Percentiles rank a stretch among this genome's conserved stretches.
phyloP scores from a whole-genome alignment of 2,113 vertebrate genomes.

The Platysteira castanea region DNA sequence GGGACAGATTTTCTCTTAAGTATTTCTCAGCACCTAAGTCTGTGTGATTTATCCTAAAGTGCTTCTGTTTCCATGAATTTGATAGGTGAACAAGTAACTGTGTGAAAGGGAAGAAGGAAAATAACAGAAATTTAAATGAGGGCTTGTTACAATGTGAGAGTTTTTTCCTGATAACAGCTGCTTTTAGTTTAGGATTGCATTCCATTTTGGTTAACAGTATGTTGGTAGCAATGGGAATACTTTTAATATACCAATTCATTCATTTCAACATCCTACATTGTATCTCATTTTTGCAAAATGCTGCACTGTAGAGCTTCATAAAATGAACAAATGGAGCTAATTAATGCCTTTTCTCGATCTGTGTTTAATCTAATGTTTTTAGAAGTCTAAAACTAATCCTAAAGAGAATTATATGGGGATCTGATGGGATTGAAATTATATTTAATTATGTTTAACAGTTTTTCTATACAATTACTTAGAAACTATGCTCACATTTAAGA shows the following conservation, averaged over 20 bases:
- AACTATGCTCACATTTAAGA: not conserved
- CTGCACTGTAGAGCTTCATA: not conserved
- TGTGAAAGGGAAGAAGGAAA: not conserved
- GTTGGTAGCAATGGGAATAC: not conserved
- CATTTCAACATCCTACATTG: not conserved
- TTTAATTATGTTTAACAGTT: not conserved
- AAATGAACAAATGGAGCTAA: not conserved
- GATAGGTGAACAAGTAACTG: not conserved
- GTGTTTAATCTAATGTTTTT: not conserved
- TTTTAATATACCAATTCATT: not conserved
- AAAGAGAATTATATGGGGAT: not conserved
- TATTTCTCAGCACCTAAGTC: not conserved
- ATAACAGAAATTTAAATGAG: not conserved
- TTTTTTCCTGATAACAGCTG: not conserved
- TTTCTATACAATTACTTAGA: not conserved
- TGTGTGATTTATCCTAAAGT: not conserved
- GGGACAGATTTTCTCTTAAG: not conserved
- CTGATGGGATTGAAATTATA: not conserved
- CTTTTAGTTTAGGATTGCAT: not conserved
- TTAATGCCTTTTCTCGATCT: constrained; percentile 7
- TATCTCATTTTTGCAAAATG: not conserved
- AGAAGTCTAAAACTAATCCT: not conserved
- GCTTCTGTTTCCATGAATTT: not conserved
- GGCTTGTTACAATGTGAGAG: not conserved
- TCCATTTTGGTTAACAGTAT: not conserved